Evolutionary conservation across 2,888 invertebrate species (phyloP).

Genomic region (Nomada flava): DNA sequence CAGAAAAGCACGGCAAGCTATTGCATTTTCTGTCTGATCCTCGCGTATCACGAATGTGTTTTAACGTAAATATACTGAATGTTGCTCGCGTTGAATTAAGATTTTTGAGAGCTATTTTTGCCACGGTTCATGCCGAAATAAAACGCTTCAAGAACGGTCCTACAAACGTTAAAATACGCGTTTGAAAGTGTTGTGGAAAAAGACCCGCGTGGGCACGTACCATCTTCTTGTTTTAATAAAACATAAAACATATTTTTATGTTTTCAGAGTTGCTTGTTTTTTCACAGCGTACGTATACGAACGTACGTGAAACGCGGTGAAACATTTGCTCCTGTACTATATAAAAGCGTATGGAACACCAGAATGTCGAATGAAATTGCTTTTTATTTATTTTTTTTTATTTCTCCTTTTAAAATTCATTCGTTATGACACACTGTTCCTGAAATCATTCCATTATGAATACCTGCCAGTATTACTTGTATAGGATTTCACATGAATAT

Average conservation of each 20-base stretch:
- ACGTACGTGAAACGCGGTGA: not conserved
- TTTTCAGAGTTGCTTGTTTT: not conserved
- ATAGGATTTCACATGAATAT: too few species aligned
- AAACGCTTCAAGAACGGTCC: not conserved
- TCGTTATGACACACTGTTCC: not conserved
- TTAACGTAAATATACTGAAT: conserved; percentile 1
- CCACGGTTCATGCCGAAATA: not conserved
- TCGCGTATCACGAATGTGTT: not conserved
- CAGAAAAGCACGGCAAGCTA: not conserved
- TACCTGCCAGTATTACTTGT: too few species aligned
- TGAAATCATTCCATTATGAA: too few species aligned
- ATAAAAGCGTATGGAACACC: not conserved
- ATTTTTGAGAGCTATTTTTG: conserved; percentile 1
- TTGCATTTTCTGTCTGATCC: not conserved
- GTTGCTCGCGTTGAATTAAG: not conserved
- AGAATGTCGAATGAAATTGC: conserved; percentile 8
- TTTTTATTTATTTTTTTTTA: not conserved
- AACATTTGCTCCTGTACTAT: not conserved
- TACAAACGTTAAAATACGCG: not conserved
- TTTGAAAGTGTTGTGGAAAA: not conserved
- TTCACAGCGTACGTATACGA: not conserved
- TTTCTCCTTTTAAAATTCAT: not conserved
- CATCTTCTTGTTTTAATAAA: not conserved
- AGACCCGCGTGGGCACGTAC: not conserved
- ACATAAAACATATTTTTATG: not conserved